Evolutionary conservation across 2,888 invertebrate species (phyloP).

Genomic region (Mythimna loreyi): DNA sequence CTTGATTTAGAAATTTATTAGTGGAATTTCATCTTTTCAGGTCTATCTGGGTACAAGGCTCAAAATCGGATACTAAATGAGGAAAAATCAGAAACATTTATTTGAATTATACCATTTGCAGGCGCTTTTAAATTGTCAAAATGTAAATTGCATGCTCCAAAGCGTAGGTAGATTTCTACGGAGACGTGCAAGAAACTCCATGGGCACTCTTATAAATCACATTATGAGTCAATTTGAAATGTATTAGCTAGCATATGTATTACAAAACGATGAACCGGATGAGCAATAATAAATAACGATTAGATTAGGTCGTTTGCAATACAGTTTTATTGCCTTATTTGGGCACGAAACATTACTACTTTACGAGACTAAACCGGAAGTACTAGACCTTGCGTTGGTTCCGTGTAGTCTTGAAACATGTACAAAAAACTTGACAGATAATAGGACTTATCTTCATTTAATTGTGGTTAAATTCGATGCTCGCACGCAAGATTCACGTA

Average conservation of each 20-base stretch:
- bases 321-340: conserved; percentile 28
- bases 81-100: no score
- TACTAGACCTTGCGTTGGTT: conserved; percentile 49
- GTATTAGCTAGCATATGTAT: conserved; percentile 28
- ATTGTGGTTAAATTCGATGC: conserved; percentile 26
- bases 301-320: conserved; percentile 37
- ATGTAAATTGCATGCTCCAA: no score
- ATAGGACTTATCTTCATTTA: conserved; percentile 16
- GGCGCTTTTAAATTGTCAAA: no score
- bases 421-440: conserved; percentile 19
- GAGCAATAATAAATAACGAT: conserved; percentile 42
- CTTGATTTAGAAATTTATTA: conserved; percentile 17
- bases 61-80: conserved; percentile 33
- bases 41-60: conserved; percentile 57
- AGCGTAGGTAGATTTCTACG: no score
- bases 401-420: conserved; percentile 29
- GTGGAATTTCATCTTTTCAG: conserved; percentile 35
- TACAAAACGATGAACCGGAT: conserved; percentile 33
- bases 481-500: conserved; percentile 50
- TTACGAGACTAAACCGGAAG: conserved; percentile 50
- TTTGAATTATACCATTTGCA: no score
- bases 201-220: no score
- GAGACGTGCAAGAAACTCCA: no score
- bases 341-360: conserved; percentile 38
- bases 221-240: no score